These are phyloP conservation scores for Trichogramma evanescens DNA, from an alignment of 2,888 invertebrate species.

Conservation along the genomic window DNA sequence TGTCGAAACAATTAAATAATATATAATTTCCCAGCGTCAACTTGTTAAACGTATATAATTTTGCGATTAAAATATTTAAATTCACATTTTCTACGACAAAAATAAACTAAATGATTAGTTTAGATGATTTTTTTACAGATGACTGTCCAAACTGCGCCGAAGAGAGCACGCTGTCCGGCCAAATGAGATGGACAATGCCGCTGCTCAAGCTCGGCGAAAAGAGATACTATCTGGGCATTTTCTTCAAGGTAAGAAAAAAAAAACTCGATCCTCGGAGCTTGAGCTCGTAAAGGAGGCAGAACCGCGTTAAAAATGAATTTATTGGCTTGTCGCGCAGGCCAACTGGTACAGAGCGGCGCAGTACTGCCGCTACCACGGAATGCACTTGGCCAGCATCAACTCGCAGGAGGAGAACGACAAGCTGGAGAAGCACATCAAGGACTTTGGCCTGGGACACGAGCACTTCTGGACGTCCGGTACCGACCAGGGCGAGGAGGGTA, in stretches of 20 bases:
- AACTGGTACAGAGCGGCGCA: conserved; percentile 90
- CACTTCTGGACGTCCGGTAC: conserved; percentile 93
- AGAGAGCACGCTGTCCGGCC: conserved; percentile 54
- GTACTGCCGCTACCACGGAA: conserved; percentile 87
- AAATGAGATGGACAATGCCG: conserved; percentile 86
- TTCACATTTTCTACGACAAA: not conserved
- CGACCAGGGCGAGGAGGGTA: conserved; percentile 83
- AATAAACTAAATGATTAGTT: not conserved
- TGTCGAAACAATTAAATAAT: no score
- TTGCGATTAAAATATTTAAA: not conserved
- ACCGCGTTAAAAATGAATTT: no score
- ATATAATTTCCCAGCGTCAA: no score
- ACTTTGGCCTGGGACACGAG: conserved; percentile 82
- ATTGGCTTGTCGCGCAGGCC: conserved; percentile 58
- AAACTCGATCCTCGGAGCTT: not conserved
- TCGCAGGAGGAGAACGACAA: conserved; percentile 87
- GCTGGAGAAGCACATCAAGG: conserved; percentile 82
- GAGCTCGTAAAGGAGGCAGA: not conserved
- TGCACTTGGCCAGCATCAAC: conserved; percentile 85
- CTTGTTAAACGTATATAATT: no score
- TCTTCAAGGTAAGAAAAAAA: conserved; percentile 70
- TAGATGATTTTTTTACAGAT: conserved; percentile 47
- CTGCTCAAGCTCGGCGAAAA: conserved; percentile 81
- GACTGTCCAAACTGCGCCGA: conserved; percentile 76
- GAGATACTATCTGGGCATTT: conserved; percentile 84